phyloP scores from a whole-genome alignment of 2,113 vertebrate species.

The Datnioides undecimradiatus region DNA sequence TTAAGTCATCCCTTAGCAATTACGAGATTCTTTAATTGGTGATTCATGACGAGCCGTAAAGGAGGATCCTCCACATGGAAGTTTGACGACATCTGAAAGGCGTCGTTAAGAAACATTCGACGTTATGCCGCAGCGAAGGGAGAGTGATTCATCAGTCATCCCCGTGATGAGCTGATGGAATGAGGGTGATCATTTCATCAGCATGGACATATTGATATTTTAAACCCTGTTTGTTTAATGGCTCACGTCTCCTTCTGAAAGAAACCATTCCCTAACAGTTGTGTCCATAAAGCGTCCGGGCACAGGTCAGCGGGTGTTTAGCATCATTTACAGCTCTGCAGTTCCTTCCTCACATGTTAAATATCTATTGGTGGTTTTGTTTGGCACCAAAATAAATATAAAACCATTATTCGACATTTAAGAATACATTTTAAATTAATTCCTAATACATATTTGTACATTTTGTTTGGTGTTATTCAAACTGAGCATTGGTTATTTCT shows the following conservation, averaged over 20 bases:
- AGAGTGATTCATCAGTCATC: slow-evolving; percentile 20
- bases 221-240: background rate
- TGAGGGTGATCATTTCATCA: background rate
- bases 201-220: no score
- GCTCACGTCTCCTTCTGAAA: no score
- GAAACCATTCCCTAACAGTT: no score
- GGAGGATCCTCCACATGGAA: slow-evolving; percentile 42
- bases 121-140: slow-evolving; percentile 18
- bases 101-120: slow-evolving; percentile 27
- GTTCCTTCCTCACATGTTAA: background rate
- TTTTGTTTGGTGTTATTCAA: no score
- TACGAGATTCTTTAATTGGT: slow-evolving; percentile 48
- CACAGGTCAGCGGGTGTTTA: no score
- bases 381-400: background rate
- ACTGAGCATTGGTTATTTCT: no score
- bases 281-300: no score
- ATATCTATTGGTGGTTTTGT: background rate
- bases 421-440: no score
- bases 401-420: background rate
- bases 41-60: slow-evolving; percentile 47
- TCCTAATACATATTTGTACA: no score
- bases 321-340: background rate
- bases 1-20: slow-evolving; percentile 42
- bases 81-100: slow-evolving; percentile 47
- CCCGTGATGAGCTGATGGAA: background rate